Base-by-base conservation (phyloP, 2,797 vertebrate species). In the Danio kyathit region DNA sequence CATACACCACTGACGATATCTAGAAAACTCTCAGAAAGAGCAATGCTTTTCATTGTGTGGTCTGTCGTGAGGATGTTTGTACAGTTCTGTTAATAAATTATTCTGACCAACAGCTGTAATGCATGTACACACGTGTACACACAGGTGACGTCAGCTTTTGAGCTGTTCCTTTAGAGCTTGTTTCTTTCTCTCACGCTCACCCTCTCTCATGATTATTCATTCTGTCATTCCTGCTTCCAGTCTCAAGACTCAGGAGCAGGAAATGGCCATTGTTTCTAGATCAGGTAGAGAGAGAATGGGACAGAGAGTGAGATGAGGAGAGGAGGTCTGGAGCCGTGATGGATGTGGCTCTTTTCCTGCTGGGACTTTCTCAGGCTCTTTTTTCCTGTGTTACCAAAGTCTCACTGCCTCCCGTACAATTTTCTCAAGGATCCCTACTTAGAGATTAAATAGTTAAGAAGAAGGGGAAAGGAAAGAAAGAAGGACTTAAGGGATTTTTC, bases 321-420 rank as follows among this genome's bases (percentile, higher is more conserved):
- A 56, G 63, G 86, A 75, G 83, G 79, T 74, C 80, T 48, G 14
- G 54, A 76, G 66, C 74, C 60, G 52, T 90, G 92, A 93, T 92
- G 90, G 90, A 94, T 93, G 90, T 93, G 88, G 92, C 92, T 86
- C 83, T 89, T 93, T 96, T 99, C 95, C 96, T 97, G 93, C 91
- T 92, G 92, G 89, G 82, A 91, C 89, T 93, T 97, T 98, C 96
- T 96, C 96, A 96, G 92, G 74, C 87, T 85, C 82, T 57, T 87
- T 86, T 29, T 93, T 92, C 91, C 90, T 90, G 89, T 88, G 87
- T 86, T 85, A 81, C 70, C 63, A 75, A 66, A 52, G 59, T 59
- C 77, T 59, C 67, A 76, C 54, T 71, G 59, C 59, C 63, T 82
- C 72, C 43, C 10, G 13, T 19, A 40, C 82, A 63, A 11, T 56